Base-by-base conservation (phyloP, 2,797 vertebrate genomes). In the Onychomys arenicola region DNA sequence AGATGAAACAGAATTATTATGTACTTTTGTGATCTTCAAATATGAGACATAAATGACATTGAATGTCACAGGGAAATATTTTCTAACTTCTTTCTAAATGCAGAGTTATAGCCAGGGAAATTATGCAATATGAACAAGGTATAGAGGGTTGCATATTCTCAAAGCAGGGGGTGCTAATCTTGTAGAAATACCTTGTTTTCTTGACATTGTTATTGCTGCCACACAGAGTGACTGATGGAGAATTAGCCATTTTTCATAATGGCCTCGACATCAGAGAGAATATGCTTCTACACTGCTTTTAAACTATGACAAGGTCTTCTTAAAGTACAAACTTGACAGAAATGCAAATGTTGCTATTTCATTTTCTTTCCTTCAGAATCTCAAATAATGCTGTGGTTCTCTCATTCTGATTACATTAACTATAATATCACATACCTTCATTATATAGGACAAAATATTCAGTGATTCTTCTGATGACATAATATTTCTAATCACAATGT, bases 111-210 rank as follows among this genome's bases (percentile, higher is more conserved):
- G 96, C 96, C 94, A 98, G 97, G 87, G 95, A 98, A 97, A 95
- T 98, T 97, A 98, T 96, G 96, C 98, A 98, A 98, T 98, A 98
- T 96, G 98, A 98, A 98, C 98, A 98, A 98, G 96, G 93, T 98
- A 96, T 97, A 98, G 96, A 97, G 95, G 98, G 96, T 98, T 98
- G 97, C 98, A 98, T 98, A 97, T 95, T 98, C 97, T 98, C 98
- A 97, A 98, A 98, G 97, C 89, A 0, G 96, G 97, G 98, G 92
- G 96, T 97, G 98, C 98, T 98, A 98, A 99, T 98, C 98, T 98
- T 98, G 95, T 98, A 98, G 98, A 91, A 96, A 94, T 91, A 96
- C 13, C 59, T 95, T 97, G 81, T 97, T 97, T 97, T 96, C 87
- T 93, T 98, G 95, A 96, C 98, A 97, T 98, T 98, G 97, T 96